These are phyloP conservation scores for Dufourea novaeangliae DNA, from an alignment of 1,140 invertebrate species.

Conservation along the genomic window DNA sequence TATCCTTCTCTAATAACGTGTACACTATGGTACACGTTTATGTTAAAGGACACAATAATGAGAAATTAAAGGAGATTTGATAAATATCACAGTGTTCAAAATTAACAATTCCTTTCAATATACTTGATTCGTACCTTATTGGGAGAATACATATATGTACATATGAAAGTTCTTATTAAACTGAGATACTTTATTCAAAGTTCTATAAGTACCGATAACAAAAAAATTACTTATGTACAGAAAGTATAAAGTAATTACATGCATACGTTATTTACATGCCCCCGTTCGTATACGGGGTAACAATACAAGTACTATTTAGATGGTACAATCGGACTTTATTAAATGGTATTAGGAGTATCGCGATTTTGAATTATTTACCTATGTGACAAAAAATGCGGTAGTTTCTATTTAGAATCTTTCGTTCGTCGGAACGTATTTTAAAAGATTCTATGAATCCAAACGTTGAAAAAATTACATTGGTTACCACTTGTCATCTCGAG, in stretches of 20 bases:
- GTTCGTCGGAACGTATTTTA: neutral
- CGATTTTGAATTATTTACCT: constrained; percentile 2
- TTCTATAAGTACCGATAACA: constrained; percentile 7
- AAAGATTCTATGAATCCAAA: neutral
- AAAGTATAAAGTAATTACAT: constrained; percentile 47
- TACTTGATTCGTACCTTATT: neutral
- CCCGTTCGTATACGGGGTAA: neutral
- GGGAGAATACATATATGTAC: neutral
- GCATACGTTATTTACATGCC: constrained; percentile 39
- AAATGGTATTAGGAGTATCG: constrained; percentile 1
- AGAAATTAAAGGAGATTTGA: neutral
- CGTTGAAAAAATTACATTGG: neutral
- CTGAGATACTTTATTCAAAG: neutral
- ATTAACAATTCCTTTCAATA: neutral
- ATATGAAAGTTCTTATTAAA: constrained; percentile 6
- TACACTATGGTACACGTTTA: too few relatives aligned
- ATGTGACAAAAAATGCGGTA: neutral
- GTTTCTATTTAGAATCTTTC: neutral
- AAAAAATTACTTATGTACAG: constrained; percentile 44
- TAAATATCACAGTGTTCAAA: constrained; percentile 8
- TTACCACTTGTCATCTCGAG: neutral
- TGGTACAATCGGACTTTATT: neutral
- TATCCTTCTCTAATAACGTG: neutral
- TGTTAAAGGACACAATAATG: neutral
- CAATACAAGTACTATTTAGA: neutral